phyloP scores from a whole-genome alignment of 2,113 vertebrate species.

The Ceuthmochares aereus region DNA sequence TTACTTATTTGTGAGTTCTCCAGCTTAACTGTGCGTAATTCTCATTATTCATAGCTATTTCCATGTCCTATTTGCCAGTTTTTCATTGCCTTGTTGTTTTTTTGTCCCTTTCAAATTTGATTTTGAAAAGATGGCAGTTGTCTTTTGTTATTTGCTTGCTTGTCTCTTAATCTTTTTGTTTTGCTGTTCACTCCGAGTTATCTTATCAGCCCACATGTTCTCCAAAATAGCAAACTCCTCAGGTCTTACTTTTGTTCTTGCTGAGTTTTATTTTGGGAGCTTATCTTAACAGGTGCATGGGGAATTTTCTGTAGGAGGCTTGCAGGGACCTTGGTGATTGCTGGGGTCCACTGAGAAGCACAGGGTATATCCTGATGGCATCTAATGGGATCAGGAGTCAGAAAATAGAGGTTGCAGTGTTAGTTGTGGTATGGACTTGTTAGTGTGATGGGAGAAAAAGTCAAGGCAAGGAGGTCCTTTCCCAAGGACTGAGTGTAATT shows the following conservation, averaged over 20 bases:
- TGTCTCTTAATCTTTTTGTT: conserved; percentile 43
- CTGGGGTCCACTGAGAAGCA: not conserved
- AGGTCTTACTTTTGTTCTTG: conserved; percentile 17
- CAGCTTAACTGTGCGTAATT: not conserved
- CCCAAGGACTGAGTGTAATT: not conserved
- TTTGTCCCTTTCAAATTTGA: not conserved
- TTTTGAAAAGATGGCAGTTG: conserved; percentile 7
- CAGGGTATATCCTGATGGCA: accelerated
- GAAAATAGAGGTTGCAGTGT: not conserved
- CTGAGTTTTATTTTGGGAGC: not conserved
- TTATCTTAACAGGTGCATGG: accelerated
- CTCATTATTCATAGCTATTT: not conserved
- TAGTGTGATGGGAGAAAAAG: not conserved
- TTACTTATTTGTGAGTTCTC: not conserved
- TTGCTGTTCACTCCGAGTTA: conserved; percentile 15
- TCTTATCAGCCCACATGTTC: conserved; percentile 46
- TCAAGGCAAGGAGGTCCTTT: not conserved
- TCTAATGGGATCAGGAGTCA: not conserved
- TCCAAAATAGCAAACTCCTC: conserved; percentile 11
- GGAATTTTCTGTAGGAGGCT: not conserved
- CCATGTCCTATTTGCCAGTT: not conserved
- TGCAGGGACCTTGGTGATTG: not conserved
- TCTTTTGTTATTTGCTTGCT: conserved; percentile 37
- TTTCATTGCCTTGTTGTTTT: not conserved
- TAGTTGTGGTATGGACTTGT: not conserved